A percentile compares a stretch with the other conserved stretches of the same genome.
Conservation (phyloP, 2,113 vertebrate genomes). For the Chrysochloris asiatica region DNA sequence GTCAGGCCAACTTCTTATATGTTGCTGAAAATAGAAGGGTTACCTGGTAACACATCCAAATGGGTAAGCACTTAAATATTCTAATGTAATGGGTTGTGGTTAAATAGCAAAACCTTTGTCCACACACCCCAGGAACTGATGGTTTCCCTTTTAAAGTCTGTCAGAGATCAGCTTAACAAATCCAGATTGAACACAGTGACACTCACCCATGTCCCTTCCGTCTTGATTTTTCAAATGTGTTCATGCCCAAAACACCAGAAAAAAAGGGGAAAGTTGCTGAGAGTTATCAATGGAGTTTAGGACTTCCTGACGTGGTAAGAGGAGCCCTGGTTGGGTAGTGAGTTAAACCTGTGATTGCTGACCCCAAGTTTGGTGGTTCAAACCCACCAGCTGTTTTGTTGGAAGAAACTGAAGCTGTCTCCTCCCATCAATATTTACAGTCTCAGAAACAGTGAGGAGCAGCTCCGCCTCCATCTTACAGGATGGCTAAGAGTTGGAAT, state of each 20-base stretch:
- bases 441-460: no score
- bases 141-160: not conserved
- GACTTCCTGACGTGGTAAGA: no score
- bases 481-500: no score
- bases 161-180: not conserved
- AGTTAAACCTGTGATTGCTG: no score
- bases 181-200: not conserved
- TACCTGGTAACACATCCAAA: constrained; percentile 48
- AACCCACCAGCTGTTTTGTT: no score
- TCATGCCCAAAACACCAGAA: not conserved
- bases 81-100: not conserved
- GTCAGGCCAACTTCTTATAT: not conserved
- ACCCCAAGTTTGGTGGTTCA: no score
- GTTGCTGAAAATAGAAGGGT: constrained; percentile 33
- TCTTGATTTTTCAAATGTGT: not conserved
- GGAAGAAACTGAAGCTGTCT: no score
- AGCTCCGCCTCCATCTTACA: no score
- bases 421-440: no score
- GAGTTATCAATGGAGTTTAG: not conserved
- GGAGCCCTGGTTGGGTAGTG: no score
- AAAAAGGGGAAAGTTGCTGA: not conserved
- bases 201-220: not conserved
- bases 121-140: not conserved
- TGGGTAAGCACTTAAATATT: not conserved
- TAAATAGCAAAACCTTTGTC: constrained; percentile 12